These are phyloP conservation scores for Drosophila ogumai DNA, from an alignment of 1,140 invertebrate genomes.

Conservation along the genomic window DNA sequence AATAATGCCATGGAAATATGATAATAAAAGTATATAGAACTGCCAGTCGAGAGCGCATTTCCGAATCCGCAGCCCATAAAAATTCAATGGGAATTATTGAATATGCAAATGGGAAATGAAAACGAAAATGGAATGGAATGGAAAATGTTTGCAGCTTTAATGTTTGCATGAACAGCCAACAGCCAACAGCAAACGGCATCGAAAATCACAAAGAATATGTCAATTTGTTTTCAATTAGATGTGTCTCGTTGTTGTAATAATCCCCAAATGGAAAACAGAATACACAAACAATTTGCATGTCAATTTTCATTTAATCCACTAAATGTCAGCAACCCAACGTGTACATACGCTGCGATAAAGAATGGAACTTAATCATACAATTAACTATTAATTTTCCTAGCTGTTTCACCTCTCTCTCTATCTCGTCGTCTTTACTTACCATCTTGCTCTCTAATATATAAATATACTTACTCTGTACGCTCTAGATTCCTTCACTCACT, in stretches of 20 bases:
- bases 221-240: conserved; percentile 80
- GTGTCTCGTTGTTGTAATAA: conserved; percentile 50
- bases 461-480: conserved; percentile 12
- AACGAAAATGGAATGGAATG: conserved; percentile 24
- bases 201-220: conserved; percentile 66
- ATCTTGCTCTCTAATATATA: conserved; percentile 26
- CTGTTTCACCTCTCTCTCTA: conserved; percentile 9
- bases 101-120: conserved; percentile 43
- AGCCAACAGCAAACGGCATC: conserved; percentile 50
- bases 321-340: conserved; percentile 41
- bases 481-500: conserved; percentile 29
- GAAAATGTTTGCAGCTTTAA: conserved; percentile 52
- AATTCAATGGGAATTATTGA: conserved; percentile 47
- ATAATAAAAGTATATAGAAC: conserved; percentile 44
- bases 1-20: conserved; percentile 53
- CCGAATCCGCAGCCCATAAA: conserved; percentile 16
- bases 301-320: conserved; percentile 63
- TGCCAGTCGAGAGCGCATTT: conserved; percentile 14
- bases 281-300: conserved; percentile 41
- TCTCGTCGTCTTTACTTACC: conserved; percentile 35
- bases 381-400: conserved; percentile 36
- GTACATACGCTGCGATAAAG: conserved; percentile 50
- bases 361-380: conserved; percentile 28
- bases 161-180: conserved; percentile 35
- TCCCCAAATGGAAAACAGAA: conserved; percentile 42